Evolutionary conservation across 2,888 invertebrate genomes (phyloP).

Genomic region (Nematopogon swammerdamellus): DNA sequence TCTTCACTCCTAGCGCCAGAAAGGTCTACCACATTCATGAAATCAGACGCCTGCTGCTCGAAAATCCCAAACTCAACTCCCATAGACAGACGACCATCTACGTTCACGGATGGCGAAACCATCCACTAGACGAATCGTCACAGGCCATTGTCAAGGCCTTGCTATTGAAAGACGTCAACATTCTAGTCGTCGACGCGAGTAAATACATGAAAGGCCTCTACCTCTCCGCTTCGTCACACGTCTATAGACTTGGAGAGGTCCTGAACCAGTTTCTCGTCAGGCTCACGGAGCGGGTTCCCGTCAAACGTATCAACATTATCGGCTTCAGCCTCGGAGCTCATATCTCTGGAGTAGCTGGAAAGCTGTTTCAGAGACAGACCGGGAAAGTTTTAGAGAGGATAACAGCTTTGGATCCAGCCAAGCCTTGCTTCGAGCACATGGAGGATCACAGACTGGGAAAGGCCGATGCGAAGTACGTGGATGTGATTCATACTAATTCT

Average conservation of each 20-base stretch:
- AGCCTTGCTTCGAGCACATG: constrained; percentile 29
- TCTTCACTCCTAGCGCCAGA: constrained; percentile 17
- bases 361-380: constrained; percentile 23
- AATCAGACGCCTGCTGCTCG: constrained; percentile 17
- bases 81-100: constrained; percentile 22
- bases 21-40: constrained; percentile 19
- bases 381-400: constrained; percentile 25
- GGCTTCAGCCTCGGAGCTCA: constrained; percentile 65
- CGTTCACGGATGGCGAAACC: constrained; percentile 45
- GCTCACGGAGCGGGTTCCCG: constrained; percentile 26
- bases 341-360: constrained; percentile 51
- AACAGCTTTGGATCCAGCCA: constrained; percentile 39
- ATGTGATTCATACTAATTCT: constrained; percentile 37
- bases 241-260: constrained; percentile 25
- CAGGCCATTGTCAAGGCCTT: constrained; percentile 26
- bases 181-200: constrained; percentile 33
- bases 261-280: constrained; percentile 25
- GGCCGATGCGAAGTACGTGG: constrained; percentile 33
- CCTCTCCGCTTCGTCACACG: constrained; percentile 29
- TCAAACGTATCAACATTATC: constrained; percentile 51
- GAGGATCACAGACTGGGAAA: constrained; percentile 22
- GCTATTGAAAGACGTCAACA: constrained; percentile 21
- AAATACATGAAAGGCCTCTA: constrained; percentile 34
- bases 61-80: constrained; percentile 7
- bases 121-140: constrained; percentile 32